Base-by-base conservation (phyloP, 2,888 invertebrate species). In the Perdita meconis region DNA sequence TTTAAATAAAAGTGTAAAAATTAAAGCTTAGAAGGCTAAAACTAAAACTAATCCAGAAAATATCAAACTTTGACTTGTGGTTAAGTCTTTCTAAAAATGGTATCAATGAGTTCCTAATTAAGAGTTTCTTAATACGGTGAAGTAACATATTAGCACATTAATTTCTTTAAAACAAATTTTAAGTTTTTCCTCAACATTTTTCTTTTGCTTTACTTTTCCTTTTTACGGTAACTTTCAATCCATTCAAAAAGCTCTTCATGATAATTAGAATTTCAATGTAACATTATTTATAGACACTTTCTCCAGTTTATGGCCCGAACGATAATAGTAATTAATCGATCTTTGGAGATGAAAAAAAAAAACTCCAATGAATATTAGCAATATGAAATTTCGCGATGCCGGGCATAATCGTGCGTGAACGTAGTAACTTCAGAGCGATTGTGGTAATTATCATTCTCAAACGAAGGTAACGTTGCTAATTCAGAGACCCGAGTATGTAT, bases 221-320 rank as follows among this genome's bases (percentile, higher is more conserved):
- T 55, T 55, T 55, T 55, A 55, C 34, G 16, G 10, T 10, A 55
- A 55, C 53, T 34, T 55, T 55, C 53, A 3, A 55, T 2, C 34
- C 26, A 34, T 19, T 53, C n/a, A 34, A 8, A 12, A n/a, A 26
- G 26, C 53, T 55, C 53, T n/a, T 30, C 19, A n/a, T 12, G 19
- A 26, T 34, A 55, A 55, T 34, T 55, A 55, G 16, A 13, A 55
- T 55, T 55, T 19, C 10, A 5, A 34, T 34, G 30, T 34, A 47
- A 8, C 16, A 13, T 10, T 16, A 34, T 55, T 55, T 34, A n/a
- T 55, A 4, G n/a, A 34, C 16, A 55, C 53, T 55, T 55, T 55
- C 53, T 19, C 53, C 16, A n/a, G 5, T 10, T 30, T 34, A 55
- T 12, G 30, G 34, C 34, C 10, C 12, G 2, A 10, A 16, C 10